Percentiles rank a stretch among this genome's conserved stretches.
phyloP scores from a whole-genome alignment of 2,888 invertebrate species.

The Caradrina clavipalpis region DNA sequence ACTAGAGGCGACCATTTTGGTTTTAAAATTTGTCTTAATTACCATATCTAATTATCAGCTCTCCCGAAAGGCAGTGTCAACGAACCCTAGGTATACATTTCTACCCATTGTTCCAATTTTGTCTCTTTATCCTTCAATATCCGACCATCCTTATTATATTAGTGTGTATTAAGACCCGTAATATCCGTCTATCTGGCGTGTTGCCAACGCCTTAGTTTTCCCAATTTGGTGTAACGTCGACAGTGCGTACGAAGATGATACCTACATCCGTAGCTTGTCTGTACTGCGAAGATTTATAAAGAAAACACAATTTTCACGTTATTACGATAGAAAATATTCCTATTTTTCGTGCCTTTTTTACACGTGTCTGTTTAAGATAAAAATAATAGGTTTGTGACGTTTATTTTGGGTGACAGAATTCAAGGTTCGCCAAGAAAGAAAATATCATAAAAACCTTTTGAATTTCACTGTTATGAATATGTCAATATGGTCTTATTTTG shows the following conservation, averaged over 20 bases:
- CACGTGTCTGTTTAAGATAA: slow-evolving; percentile 18
- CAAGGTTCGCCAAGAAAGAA: not conserved
- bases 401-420: not conserved
- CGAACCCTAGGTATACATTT: not conserved
- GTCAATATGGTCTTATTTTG: too few species aligned
- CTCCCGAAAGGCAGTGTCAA: not conserved
- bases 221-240: slow-evolving; percentile 55
- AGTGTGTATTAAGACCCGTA: slow-evolving; percentile 57
- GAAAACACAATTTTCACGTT: slow-evolving; percentile 54
- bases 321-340: slow-evolving; percentile 35
- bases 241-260: slow-evolving; percentile 42
- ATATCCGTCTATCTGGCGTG: slow-evolving; percentile 51
- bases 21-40: too few species aligned
- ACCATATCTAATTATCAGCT: too few species aligned
- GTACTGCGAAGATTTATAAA: slow-evolving; percentile 34
- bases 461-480: not conserved
- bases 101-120: slow-evolving; percentile 2
- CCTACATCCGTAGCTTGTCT: slow-evolving; percentile 47
- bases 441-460: not conserved
- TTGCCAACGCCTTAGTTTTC: slow-evolving; percentile 56
- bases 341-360: slow-evolving; percentile 20
- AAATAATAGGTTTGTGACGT: slow-evolving; percentile 4
- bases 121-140: slow-evolving; percentile 50
- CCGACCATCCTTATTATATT: slow-evolving; percentile 49
- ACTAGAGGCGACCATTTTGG: too few species aligned